Base-by-base conservation (phyloP, 1,140 invertebrate species). In the Charaxes varanes region DNA sequence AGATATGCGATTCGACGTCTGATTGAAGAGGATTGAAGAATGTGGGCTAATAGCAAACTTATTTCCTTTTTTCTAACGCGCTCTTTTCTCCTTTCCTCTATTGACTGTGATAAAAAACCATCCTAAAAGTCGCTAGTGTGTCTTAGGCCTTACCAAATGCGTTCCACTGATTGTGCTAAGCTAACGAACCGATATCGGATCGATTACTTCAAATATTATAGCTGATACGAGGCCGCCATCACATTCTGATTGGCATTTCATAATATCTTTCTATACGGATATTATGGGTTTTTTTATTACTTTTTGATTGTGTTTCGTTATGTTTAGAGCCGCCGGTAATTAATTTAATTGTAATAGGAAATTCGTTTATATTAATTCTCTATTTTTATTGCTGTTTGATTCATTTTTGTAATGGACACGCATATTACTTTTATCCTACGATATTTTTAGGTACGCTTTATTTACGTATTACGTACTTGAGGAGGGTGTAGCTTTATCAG, bases 91-190 rank as follows among this genome's bases (percentile, higher is more conserved):
- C n/a, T n/a, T n/a, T n/a, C n/a, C n/a, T n/a, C n/a, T n/a, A n/a
- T n/a, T n/a, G n/a, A n/a, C n/a, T n/a, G n/a, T n/a, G n/a, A n/a
- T n/a, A n/a, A n/a, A n/a, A n/a, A n/a, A n/a, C n/a, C n/a, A n/a
- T n/a, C n/a, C n/a, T n/a, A n/a, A n/a, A n/a, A n/a, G 18, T 2
- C 18, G 5, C 5, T 1, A 19, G 2, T 1, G 18, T 6, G 5
- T 19, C 18, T 19, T 19, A 13, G 33, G 51, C 58, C 55, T 68
- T 64, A 65, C 70, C 66, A 80, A n/a, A 72, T 78, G 66, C 62
- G 69, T 70, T 72, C 63, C 66, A 71, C 60, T 71, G 56, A 70
- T 74, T 79, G 64, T 62, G 36, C 64, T 65, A 63, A 69, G 45
- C 49, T 70, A 53, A 50, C 16, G 24, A 50, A 47, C 27, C 36